These are phyloP conservation scores for Drosophila pachea DNA, from an alignment of 1,140 invertebrate genomes.

Conservation along the genomic window DNA sequence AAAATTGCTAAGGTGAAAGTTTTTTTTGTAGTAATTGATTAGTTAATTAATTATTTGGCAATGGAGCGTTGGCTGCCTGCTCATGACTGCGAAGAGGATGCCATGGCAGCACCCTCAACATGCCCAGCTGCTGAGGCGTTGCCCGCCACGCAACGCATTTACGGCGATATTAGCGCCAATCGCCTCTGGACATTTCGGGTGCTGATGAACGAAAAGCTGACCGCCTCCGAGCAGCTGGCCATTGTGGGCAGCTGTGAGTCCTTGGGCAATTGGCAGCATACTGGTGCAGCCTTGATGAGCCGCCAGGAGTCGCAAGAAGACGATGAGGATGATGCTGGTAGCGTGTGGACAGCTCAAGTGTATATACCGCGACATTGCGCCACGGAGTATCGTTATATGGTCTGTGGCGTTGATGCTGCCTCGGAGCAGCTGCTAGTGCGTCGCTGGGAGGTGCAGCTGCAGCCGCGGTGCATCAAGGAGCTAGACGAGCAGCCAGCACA, in stretches of 20 bases:
- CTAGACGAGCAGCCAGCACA: conserved; percentile 62
- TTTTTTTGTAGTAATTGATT: neutral
- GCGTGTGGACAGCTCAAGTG: conserved; percentile 81
- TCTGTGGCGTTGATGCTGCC: conserved; percentile 82
- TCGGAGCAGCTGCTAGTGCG: conserved; percentile 84
- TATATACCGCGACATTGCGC: conserved; percentile 83
- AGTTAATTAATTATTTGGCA: conserved; percentile 9
- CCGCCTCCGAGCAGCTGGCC: conserved; percentile 79
- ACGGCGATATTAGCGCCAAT: conserved; percentile 63
- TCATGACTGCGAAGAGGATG: conserved; percentile 49
- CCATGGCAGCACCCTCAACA: conserved; percentile 40
- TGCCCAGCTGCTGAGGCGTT: conserved; percentile 6
- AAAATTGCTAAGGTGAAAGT: conserved; percentile 26
- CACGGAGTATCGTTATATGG: conserved; percentile 89
- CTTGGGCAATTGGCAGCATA: conserved; percentile 80
- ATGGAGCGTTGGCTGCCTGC: conserved; percentile 65
- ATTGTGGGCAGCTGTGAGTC: conserved; percentile 79
- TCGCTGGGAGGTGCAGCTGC: conserved; percentile 90
- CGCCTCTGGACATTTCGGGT: conserved; percentile 80
- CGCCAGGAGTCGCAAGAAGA: conserved; percentile 39
- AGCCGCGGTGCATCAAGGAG: conserved; percentile 81
- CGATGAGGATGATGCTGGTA: conserved; percentile 45
- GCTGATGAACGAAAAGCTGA: conserved; percentile 54
- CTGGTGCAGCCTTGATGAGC: conserved; percentile 79
- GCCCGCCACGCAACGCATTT: conserved; percentile 20